A percentile compares a stretch with the other conserved stretches of the same genome.
Conservation (phyloP, 1,140 invertebrate species). For the Lethrus apterus region DNA sequence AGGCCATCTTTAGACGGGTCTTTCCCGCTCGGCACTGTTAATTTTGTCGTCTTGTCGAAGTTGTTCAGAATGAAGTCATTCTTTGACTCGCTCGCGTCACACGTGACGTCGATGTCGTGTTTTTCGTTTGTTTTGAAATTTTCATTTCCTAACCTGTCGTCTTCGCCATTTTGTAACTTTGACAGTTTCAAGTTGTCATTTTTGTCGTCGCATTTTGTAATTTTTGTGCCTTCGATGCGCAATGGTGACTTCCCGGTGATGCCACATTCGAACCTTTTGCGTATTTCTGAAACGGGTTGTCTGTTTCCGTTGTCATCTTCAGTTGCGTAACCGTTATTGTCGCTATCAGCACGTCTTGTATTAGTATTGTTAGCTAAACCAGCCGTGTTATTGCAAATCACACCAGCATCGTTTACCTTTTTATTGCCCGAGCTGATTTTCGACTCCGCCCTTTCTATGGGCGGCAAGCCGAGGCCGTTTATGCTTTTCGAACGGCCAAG, state of each 20-base stretch:
- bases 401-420: constrained; percentile 36
- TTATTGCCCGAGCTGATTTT: constrained; percentile 34
- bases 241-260: too few relatives aligned
- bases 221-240: constrained; percentile 29
- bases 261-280: constrained; percentile 46
- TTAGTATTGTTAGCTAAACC: constrained; percentile 31
- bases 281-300: constrained; percentile 47
- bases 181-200: constrained; percentile 3
- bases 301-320: constrained; percentile 49
- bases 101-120: too few relatives aligned
- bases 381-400: constrained; percentile 24
- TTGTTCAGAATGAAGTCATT: neutral
- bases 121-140: too few relatives aligned
- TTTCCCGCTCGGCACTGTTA: too few relatives aligned
- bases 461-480: constrained; percentile 44
- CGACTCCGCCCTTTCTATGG: constrained; percentile 28
- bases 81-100: too few relatives aligned
- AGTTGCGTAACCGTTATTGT: constrained; percentile 21
- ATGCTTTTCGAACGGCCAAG: constrained; percentile 48
- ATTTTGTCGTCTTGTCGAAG: neutral
- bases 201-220: constrained; percentile 4
- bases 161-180: constrained; percentile 1
- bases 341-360: constrained; percentile 17
- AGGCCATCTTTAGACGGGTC: too few relatives aligned
- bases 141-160: too few relatives aligned